Evolutionary conservation across 1,140 invertebrate species (phyloP), one percentile per base, ranked within the genome.

Genomic region (Bombus ignitus): DNA sequence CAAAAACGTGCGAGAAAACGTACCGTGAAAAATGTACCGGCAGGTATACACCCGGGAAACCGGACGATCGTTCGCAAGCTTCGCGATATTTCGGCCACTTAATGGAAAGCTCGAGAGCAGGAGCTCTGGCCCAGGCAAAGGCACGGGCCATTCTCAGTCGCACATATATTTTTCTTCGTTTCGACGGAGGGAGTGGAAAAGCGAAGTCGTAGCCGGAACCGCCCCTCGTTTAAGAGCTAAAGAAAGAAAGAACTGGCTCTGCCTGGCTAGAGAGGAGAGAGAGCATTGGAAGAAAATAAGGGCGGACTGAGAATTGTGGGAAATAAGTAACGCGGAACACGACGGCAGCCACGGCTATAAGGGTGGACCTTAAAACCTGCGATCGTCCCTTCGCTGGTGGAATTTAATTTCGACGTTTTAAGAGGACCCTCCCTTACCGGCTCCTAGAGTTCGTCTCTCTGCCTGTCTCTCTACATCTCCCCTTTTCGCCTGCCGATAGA

Each of bases 371-470:
- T 92, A 91, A 89, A 90, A 92, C 88, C 86, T 85, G 22, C 77
- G 83, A 74, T 32, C 82, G 82, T 85, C 71, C 78, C 81, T 82
- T 85, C 83, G 86, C 78, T 83, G 85, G 71, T 89, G 93, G 92
- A 93, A 93, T 93, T 93, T 93, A 93, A 93, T 93, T 93, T 93
- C 90, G 89, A 92, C 92, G 88, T 93, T 93, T 93, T 93, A 92
- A 93, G 90, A 92, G 91, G 83, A 82, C 88, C 88, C 53, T 87
- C 25, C 72, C 71, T 35, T 3, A 13, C 28, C 59, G 28, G 1
- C 8, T 53, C 70, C 35, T 83, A 83, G 76, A 78, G 62, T 9
- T 59, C 32, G 9, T 59, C 10, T 35, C 53, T 39, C 53, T 35
- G 79, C 85, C 66, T 53, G n/a, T 35, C 78, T 80, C 80, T 71